Percentiles rank a stretch among this genome's conserved stretches.
Conservation (phyloP, 2,888 invertebrate genomes). For the Melanostoma mellinum region DNA sequence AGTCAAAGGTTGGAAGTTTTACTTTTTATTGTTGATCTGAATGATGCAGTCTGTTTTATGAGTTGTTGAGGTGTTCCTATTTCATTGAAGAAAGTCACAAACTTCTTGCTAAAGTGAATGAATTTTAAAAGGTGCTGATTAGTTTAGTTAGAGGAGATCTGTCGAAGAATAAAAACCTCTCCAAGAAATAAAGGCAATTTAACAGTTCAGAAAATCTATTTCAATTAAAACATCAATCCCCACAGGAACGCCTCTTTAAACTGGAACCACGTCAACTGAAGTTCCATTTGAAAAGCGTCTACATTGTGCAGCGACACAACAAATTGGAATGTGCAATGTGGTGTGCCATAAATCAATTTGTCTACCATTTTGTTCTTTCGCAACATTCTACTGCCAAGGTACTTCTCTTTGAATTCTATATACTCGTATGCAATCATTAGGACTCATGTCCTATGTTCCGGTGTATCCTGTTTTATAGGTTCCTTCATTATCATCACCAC, state of each 20-base stretch:
- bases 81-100: too few species aligned
- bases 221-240: neutral
- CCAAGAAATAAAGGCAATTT: too few species aligned
- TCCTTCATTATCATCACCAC: neutral
- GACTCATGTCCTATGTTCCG: constrained; percentile 14
- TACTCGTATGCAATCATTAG: constrained; percentile 2
- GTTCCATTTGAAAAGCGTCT: too few species aligned
- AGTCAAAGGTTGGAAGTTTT: neutral
- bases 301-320: too few species aligned
- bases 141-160: too few species aligned
- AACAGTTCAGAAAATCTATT: too few species aligned
- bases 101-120: too few species aligned
- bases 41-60: too few species aligned
- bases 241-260: constrained; percentile 20
- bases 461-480: constrained; percentile 43
- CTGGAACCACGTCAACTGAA: neutral
- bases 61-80: too few species aligned
- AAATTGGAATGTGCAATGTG: too few species aligned
- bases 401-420: neutral
- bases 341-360: constrained; percentile 55
- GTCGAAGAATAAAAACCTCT: neutral
- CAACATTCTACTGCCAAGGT: neutral
- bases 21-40: too few species aligned
- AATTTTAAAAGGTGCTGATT: too few species aligned
- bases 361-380: constrained; percentile 46